phyloP scores from a whole-genome alignment of 2,888 invertebrate genomes.

The Oscheius sp. region DNA sequence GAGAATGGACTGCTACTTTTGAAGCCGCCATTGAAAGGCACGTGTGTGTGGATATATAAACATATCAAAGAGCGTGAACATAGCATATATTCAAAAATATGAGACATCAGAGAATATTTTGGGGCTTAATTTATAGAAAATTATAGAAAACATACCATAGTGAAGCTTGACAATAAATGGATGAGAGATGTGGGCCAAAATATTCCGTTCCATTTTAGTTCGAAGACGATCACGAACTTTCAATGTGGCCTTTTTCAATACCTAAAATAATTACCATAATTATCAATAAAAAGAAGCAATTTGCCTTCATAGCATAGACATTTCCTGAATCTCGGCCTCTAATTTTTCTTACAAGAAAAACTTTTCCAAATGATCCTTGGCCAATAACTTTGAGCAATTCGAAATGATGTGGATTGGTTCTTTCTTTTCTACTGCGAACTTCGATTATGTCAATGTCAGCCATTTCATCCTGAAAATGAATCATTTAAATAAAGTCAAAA shows the following conservation, averaged over 20 bases:
- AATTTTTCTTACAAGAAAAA: conserved; percentile 93
- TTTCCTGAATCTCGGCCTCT: conserved; percentile 91
- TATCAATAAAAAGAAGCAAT: conserved; percentile 73
- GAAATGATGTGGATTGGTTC: conserved; percentile 94
- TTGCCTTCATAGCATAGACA: conserved; percentile 97
- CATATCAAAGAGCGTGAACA: background rate
- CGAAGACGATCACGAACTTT: conserved; percentile 84
- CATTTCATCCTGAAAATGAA: conserved; percentile 36
- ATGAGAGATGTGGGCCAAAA: conserved; percentile 96
- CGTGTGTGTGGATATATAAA: background rate
- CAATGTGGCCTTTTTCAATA: conserved; percentile 95
- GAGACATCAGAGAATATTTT: background rate
- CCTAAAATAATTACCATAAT: conserved; percentile 72
- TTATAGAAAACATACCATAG: conserved; percentile 78
- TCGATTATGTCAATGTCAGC: conserved; percentile 90
- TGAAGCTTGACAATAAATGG: conserved; percentile 98
- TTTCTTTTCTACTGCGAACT: conserved; percentile 91
- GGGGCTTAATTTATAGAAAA: background rate
- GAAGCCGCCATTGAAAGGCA: background rate
- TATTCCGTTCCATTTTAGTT: conserved; percentile 98
- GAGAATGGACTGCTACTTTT: too few relatives aligned
- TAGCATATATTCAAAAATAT: background rate
- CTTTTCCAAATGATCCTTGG: conserved; percentile 72
- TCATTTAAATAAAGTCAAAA: too few relatives aligned
- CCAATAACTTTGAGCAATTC: conserved; percentile 86